Percentiles rank a stretch among this genome's conserved stretches.
Conservation (phyloP, 2,888 invertebrate genomes). For the Epistrophella euchroma region DNA sequence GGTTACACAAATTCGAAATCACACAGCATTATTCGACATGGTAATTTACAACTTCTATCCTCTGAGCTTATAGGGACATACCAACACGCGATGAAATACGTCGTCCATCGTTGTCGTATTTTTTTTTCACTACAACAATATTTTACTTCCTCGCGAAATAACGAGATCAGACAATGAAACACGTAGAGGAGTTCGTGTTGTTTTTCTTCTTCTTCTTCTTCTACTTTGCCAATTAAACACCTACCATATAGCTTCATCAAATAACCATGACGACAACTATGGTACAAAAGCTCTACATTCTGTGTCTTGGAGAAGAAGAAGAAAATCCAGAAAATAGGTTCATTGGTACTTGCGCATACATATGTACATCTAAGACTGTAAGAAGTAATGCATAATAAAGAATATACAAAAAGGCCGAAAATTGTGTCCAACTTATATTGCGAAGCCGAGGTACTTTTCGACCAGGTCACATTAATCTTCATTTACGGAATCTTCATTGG, state of each 20-base stretch:
- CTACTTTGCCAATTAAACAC: slow-evolving; percentile 69
- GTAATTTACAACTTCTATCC: slow-evolving; percentile 60
- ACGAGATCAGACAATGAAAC: slow-evolving; percentile 54
- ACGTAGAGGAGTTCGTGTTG: slow-evolving; percentile 47
- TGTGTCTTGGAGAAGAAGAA: slow-evolving; percentile 5
- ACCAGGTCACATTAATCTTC: slow-evolving; percentile 68
- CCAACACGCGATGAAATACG: slow-evolving; percentile 64
- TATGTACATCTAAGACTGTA: slow-evolving; percentile 34
- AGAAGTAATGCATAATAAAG: slow-evolving; percentile 37
- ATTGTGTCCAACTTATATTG: slow-evolving; percentile 37
- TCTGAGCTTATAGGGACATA: slow-evolving; percentile 37
- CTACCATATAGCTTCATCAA: slow-evolving; percentile 41
- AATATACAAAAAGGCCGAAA: slow-evolving; percentile 34
- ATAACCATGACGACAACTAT: slow-evolving; percentile 23
- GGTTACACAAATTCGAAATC: slow-evolving; percentile 57
- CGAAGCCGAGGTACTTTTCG: slow-evolving; percentile 35
- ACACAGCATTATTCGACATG: slow-evolving; percentile 43
- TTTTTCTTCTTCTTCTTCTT: slow-evolving; percentile 24
- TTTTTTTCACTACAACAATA: slow-evolving; percentile 1
- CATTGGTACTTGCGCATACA: too few species aligned
- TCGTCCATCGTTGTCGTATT: neutral
- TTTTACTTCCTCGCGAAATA: slow-evolving; percentile 34
- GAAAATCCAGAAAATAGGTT: slow-evolving; percentile 36
- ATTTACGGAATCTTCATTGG: slow-evolving; percentile 64
- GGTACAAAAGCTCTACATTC: slow-evolving; percentile 15